A percentile compares a stretch with the other conserved stretches of the same genome.
Conservation (phyloP, 2,797 vertebrate genomes). For the Phoeniculus purpureus region DNA sequence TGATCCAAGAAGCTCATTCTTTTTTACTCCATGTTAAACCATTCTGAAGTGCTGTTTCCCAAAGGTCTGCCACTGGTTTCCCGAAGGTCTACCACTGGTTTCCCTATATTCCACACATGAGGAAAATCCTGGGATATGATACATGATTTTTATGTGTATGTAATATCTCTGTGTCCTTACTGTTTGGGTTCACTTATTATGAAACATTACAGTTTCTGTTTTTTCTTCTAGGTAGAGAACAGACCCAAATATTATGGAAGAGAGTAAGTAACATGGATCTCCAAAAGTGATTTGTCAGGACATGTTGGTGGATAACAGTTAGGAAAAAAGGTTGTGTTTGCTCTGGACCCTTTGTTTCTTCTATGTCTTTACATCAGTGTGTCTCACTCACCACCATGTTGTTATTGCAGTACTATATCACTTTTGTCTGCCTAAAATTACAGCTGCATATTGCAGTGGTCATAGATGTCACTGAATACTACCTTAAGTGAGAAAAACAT, state of each 20-base stretch:
- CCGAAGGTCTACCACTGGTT: not conserved
- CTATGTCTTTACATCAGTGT: not conserved
- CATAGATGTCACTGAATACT: not conserved
- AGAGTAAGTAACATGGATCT: conserved; percentile 87
- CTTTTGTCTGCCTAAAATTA: not conserved
- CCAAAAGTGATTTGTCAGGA: not conserved
- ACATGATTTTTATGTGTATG: not conserved
- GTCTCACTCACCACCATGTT: not conserved
- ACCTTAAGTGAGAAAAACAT: not conserved
- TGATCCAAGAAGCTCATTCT: not conserved
- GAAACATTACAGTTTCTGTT: conserved; percentile 25
- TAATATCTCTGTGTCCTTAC: not conserved
- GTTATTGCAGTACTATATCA: not conserved
- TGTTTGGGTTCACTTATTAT: not conserved
- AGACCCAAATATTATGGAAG: conserved; percentile 98
- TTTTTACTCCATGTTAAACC: not conserved
- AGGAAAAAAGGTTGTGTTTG: not conserved
- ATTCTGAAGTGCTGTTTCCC: not conserved
- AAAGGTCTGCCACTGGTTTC: not conserved
- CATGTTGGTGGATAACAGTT: not conserved
- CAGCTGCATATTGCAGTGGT: not conserved
- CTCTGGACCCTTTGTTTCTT: not conserved
- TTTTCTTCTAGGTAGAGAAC: conserved; percentile 88
- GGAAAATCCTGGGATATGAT: not conserved
- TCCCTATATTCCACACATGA: not conserved